These are phyloP conservation scores for Drepana arcuata DNA, from an alignment of 1,140 invertebrate genomes.

Conservation along the genomic window DNA sequence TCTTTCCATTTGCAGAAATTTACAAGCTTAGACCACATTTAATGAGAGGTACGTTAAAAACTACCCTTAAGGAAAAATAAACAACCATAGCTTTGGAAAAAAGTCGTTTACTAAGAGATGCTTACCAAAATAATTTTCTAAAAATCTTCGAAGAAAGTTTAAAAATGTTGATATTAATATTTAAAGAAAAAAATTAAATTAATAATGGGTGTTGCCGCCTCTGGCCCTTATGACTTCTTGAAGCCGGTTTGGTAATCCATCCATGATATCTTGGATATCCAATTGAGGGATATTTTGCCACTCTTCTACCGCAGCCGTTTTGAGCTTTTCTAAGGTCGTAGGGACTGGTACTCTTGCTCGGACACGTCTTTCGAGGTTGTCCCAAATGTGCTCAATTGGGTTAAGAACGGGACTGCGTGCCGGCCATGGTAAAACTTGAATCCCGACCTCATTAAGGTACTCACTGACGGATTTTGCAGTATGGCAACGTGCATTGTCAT, in stretches of 20 bases:
- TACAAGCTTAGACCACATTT: neutral
- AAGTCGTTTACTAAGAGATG: neutral
- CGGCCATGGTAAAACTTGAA: constrained; percentile 3
- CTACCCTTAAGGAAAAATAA: constrained; percentile 1
- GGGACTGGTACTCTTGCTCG: constrained; percentile 1
- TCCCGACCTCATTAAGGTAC: constrained; percentile 1
- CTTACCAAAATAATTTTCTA: neutral
- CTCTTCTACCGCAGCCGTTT: constrained; percentile 9
- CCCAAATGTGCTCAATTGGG: constrained; percentile 11
- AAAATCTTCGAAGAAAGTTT: neutral
- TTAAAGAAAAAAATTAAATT: constrained; percentile 5
- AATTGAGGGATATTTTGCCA: constrained; percentile 16
- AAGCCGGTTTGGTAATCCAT: constrained; percentile 11
- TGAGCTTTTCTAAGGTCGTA: constrained; percentile 8
- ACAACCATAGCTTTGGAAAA: constrained; percentile 1
- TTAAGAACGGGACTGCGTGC: constrained; percentile 6
- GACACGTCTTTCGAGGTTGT: constrained; percentile 12
- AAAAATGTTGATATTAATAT: neutral
- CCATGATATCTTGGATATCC: constrained; percentile 20
- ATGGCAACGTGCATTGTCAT: neutral
- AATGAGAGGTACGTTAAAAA: constrained; percentile 1
- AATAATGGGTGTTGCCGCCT: constrained; percentile 9
- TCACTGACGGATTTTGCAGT: neutral
- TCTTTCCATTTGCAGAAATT: constrained; percentile 1
- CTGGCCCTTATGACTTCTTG: constrained; percentile 13